A percentile compares a stretch with the other conserved stretches of the same genome.
Evolutionary conservation across 2,797 vertebrate species (phyloP).

Genomic region (Pantherophis vulpinus): DNA sequence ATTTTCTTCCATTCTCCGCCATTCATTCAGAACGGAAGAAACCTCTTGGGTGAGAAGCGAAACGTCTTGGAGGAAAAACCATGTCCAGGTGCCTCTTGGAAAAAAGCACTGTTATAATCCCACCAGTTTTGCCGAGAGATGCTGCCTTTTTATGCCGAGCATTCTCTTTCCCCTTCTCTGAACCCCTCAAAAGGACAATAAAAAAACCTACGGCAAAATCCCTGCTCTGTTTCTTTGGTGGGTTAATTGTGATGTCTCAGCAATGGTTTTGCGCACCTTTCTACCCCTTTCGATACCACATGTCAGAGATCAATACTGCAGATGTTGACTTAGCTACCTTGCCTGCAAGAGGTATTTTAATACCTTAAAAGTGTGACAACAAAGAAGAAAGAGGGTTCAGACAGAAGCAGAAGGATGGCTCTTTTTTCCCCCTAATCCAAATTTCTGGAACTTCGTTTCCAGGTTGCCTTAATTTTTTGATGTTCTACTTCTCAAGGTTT

Average conservation of each 20-base stretch:
- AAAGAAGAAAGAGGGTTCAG: slow-evolving; percentile 38
- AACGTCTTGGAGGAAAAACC: no score
- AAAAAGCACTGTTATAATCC: not conserved
- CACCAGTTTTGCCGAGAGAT: slow-evolving; percentile 6
- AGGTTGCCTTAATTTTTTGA: slow-evolving; percentile 58
- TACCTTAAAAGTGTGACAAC: slow-evolving; percentile 51
- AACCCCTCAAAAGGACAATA: not conserved
- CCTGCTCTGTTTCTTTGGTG: not conserved
- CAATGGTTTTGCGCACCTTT: slow-evolving; percentile 26
- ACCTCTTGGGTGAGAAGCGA: no score
- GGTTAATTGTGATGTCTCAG: slow-evolving; percentile 53
- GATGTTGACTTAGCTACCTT: slow-evolving; percentile 54
- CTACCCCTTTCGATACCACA: slow-evolving; percentile 55
- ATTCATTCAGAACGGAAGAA: not conserved
- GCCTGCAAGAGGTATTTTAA: slow-evolving; percentile 54
- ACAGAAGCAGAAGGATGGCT: slow-evolving; percentile 26
- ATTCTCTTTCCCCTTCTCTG: not conserved
- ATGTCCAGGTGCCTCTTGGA: not conserved
- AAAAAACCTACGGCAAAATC: not conserved
- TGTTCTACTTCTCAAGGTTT: slow-evolving; percentile 30
- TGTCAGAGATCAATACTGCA: slow-evolving; percentile 57
- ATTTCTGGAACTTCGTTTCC: slow-evolving; percentile 56
- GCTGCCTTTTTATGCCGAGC: slow-evolving; percentile 9
- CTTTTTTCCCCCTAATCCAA: slow-evolving; percentile 42
- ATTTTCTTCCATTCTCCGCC: no score